phyloP scores from a whole-genome alignment of 92 coral and sea anemone genomes.

The Parazoanthus swiftii region DNA sequence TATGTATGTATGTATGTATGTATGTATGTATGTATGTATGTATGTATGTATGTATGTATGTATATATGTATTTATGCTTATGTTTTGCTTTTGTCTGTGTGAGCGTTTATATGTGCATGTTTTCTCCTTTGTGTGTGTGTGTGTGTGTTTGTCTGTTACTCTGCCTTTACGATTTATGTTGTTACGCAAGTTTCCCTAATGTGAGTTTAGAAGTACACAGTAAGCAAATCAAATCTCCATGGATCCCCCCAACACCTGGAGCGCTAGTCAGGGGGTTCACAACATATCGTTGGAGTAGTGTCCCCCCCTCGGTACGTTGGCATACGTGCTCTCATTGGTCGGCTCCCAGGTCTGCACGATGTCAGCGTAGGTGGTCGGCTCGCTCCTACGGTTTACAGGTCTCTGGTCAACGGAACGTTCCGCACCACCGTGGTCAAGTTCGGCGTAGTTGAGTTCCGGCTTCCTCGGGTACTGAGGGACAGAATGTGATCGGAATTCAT shows the following conservation, averaged over 20 bases:
- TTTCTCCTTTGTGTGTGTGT: background rate
- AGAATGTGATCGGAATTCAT: background rate
- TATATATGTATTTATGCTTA: too few species aligned
- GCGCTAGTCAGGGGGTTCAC: background rate
- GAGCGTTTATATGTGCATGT: background rate
- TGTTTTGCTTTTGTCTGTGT: background rate
- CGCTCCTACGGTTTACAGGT: background rate
- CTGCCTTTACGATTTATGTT: too few species aligned
- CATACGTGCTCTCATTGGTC: slow-evolving; percentile 9
- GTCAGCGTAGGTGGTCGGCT: slow-evolving; percentile 41
- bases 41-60: background rate
- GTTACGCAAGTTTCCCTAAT: background rate
- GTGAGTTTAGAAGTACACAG: background rate
- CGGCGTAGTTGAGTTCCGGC: slow-evolving; percentile 33
- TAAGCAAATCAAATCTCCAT: slow-evolving; percentile 11
- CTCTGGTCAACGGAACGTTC: slow-evolving; percentile 37
- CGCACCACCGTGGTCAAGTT: slow-evolving; percentile 10
- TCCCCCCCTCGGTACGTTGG: slow-evolving; percentile 22
- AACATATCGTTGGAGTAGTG: slow-evolving; percentile 26
- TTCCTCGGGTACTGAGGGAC: slow-evolving; percentile 15
- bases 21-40: background rate
- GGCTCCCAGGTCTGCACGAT: slow-evolving; percentile 45
- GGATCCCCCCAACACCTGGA: background rate
- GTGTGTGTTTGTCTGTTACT: too few species aligned
- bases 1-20: too few species aligned